Percentiles rank a stretch among this genome's conserved stretches.
Evolutionary conservation across 1,140 invertebrate genomes (phyloP).

Genomic region (Drosophila kepulauana): DNA sequence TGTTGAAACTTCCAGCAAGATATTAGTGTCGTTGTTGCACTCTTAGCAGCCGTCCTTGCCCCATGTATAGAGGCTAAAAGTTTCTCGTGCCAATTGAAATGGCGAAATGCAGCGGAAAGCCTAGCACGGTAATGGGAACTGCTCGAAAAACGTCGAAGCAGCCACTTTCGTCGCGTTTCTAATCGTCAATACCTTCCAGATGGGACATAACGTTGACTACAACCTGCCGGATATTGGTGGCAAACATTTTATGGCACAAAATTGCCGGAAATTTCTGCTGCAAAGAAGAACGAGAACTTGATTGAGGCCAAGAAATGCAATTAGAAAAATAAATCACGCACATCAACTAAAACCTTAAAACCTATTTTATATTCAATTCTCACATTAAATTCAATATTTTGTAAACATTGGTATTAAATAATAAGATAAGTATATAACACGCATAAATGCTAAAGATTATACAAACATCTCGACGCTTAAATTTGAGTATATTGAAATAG

Average conservation of each 20-base stretch:
- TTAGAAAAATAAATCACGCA: neutral
- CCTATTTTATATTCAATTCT: neutral
- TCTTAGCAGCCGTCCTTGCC: slow-evolving; percentile 55
- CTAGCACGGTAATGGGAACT: slow-evolving; percentile 24
- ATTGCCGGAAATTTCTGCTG: slow-evolving; percentile 68
- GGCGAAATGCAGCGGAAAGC: slow-evolving; percentile 69
- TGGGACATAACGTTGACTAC: slow-evolving; percentile 32
- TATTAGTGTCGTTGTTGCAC: slow-evolving; percentile 34
- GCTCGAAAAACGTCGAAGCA: slow-evolving; percentile 9
- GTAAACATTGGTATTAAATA: no score
- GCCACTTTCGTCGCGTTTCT: slow-evolving; percentile 14
- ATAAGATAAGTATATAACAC: no score
- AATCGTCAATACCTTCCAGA: slow-evolving; percentile 11
- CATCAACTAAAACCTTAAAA: neutral
- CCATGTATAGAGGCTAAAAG: slow-evolving; percentile 59
- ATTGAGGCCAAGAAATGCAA: slow-evolving; percentile 29
- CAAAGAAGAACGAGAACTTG: slow-evolving; percentile 34
- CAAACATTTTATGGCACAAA: slow-evolving; percentile 78
- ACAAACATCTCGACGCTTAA: no score
- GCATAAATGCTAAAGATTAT: no score
- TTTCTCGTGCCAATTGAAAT: slow-evolving; percentile 47
- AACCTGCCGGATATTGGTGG: slow-evolving; percentile 72
- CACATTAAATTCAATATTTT: no score
- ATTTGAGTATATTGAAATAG: no score
- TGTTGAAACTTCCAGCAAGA: slow-evolving; percentile 15